Evolutionary conservation across 2,797 vertebrate species (phyloP), one percentile per base, ranked within the genome.

Genomic region (Synaphobranchus kaupii): DNA sequence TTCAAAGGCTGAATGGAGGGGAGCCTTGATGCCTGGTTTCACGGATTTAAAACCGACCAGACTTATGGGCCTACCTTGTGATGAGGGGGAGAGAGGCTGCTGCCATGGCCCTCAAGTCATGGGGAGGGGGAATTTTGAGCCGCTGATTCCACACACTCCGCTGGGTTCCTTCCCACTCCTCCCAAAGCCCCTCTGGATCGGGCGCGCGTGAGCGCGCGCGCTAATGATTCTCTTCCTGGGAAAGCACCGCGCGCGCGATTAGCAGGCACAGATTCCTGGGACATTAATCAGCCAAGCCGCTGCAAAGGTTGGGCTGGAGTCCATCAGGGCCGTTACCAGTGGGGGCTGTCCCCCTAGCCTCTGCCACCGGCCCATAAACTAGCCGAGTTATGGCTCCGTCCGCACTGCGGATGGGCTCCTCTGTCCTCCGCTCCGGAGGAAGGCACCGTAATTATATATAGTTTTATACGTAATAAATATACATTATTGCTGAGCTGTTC

Each of bases 201-300:
- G 44, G 78, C 8, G 20, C 10, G 0, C 48, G 31, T 56, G 88
- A n/a, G 83, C 90, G 88, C 78, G 86, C 93, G 92, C 91, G 86
- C 91, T 92, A 92, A 92, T 91, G 90, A 92, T 92, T 86, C 87
- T 91, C 91, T 94, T 89, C 91, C 90, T 91, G 93, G 92, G 90
- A 94, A 94, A 94, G 92, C 56, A 60, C 92, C 86, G 92, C 90
- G 90, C 94, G 94, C 90, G 90, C 94, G 94, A 95, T 95, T 95
- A 93, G 92, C 88, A 89, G 90, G 87, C 88, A 90, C 91, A 93
- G 93, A 56, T 76, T 85, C 85, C 56, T 0, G 31, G 86, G 54
- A 68, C 73, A 73, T 56, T 84, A 80, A 76, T 92, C 92, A 92
- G 89, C 92, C 52, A 87, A 88, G 89, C 93, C 89, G 63, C 88